Evolutionary conservation across 2,888 invertebrate species (phyloP).

Genomic region (Tipula confusa): DNA sequence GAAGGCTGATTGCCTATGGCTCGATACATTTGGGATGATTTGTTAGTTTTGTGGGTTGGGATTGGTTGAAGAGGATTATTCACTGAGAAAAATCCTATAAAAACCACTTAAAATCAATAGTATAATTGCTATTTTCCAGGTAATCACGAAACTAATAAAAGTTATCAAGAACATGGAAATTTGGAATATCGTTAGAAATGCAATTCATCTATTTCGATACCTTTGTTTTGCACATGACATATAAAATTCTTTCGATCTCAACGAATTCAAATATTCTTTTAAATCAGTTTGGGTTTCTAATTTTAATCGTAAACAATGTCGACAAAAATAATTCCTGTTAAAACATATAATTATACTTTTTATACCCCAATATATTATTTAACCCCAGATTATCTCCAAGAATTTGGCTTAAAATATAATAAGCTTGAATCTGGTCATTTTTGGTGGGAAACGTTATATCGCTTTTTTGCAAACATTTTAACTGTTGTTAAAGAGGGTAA

Average conservation of each 20-base stretch:
- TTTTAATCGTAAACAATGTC: background rate
- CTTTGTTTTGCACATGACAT: background rate
- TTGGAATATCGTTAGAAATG: background rate
- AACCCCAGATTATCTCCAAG: background rate
- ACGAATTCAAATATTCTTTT: background rate
- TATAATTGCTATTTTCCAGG: too few relatives aligned
- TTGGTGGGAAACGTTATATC: background rate
- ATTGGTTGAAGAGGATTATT: too few relatives aligned
- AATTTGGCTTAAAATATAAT: background rate
- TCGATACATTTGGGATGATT: too few relatives aligned
- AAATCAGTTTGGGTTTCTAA: background rate
- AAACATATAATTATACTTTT: background rate
- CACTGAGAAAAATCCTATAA: too few relatives aligned
- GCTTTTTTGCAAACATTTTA: background rate
- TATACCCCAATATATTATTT: background rate
- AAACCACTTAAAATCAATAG: too few relatives aligned
- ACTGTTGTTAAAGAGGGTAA: background rate
- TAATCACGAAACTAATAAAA: too few relatives aligned
- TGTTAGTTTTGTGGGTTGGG: too few relatives aligned
- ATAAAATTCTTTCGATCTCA: background rate
- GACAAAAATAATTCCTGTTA: background rate
- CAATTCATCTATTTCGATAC: background rate
- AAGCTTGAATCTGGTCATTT: background rate
- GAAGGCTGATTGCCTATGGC: too few relatives aligned
- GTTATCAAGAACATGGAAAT: background rate